Evolutionary conservation across 2,797 vertebrate species (phyloP), one percentile per base, ranked within the genome.

Genomic region (Chaetophractus vellerosus): DNA sequence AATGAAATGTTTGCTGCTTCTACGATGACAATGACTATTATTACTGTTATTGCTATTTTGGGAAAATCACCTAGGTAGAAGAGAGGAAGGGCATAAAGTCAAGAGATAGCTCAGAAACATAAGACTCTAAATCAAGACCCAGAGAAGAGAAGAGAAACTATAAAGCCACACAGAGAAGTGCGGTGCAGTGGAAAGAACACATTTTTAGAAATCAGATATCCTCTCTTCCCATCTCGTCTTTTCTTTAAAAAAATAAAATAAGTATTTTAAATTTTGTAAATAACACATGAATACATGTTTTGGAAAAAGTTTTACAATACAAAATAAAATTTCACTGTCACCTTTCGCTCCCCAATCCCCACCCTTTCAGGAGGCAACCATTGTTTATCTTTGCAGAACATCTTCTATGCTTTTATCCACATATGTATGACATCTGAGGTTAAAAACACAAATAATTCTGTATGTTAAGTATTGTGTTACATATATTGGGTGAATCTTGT

Each of bases 231-330:
- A 26, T 18, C 41, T 38, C 10, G 10, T 55, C 85, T 31, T 38
- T 50, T 59, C 38, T 5, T 68, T 79, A 21, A 28, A 38, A 71
- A 90, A 63, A 69, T 5, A n/a, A 26, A 69, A 57, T 5, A 79
- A 33, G 38, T 31, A 64, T 90, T 93, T 87, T 86, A 72, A 89
- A 55, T 92, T 71, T 75, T 7, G 63, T 23, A 69, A 69, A 79
- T 41, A 85, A 82, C 23, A 57, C 61, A 48, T 57, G 41, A 89
- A 50, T 86, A 63, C 14, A 92, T 69, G 71, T 63, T 63, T 24
- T 83, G 5, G 16, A 33, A 84, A 64, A 88, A 91, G 38, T 61
- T 82, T 75, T 75, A 52, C 2, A 79, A 38, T 9, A 79, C 4
- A 66, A 82, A 45, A 33, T 55, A 89, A 36, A 91, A 63, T 88